Evolutionary conservation across 2,888 invertebrate genomes (phyloP), one percentile per base, ranked within the genome.

Genomic region (Pristionchus maxplancki): DNA sequence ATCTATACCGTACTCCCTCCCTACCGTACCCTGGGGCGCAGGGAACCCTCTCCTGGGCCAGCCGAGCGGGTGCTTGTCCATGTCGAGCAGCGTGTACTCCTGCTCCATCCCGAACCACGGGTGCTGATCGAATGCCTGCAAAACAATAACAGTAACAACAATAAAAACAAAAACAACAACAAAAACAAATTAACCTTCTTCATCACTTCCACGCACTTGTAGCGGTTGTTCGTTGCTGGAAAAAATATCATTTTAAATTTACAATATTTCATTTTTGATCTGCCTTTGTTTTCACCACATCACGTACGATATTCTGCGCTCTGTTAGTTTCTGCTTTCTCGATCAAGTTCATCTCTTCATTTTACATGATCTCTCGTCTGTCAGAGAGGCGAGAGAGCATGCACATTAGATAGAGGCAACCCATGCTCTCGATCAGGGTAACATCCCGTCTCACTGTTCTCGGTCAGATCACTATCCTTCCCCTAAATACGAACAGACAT

Each of bases 61-160:
- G 37, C 93, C 93, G 74, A 93, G 91, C 17, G 93, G 93, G 64
- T 92, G 92, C 37, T 90, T 90, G 89, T 94, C 94, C 13, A 90
- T 67, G 90, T 95, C 96, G 82, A 96, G 91, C 31, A 96, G 91
- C n/a, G 95, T 95, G 93, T 96, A 96, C 92, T 96, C 96, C 91
- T 96, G 95, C 95, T 88, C 89, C 89, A 89, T 89, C 74, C 95
- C 96, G 91, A 96, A 96, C 95, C 95, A 93, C n/a, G 93, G 93
- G 15, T 90, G 88, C 48, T 90, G 88, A 9, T 91, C 90, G 40
- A 24, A 71, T 4, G 88, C 88, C 84, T 62, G 48, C 40, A 0
- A 5, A 58, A 4, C 24, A 58, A n/a, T 58, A n/a, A 24, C 17
- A 53, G 3, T 85, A 85, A 85, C 24, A 74, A 53, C 24, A 6